Percentiles rank a stretch among this genome's conserved stretches.
Conservation (phyloP, 2,888 invertebrate genomes). For the Monochamus alternatus region DNA sequence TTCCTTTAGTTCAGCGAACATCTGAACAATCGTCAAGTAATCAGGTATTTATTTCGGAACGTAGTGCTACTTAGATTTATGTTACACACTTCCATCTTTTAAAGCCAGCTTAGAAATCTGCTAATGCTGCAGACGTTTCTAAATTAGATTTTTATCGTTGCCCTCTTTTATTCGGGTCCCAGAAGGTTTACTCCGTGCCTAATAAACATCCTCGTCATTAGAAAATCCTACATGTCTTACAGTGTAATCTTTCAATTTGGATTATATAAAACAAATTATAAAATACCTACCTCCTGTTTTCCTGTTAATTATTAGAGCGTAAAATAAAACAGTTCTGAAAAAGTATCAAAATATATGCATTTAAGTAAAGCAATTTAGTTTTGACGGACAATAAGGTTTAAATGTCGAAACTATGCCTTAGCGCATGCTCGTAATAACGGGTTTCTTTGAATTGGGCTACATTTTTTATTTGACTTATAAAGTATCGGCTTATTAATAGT, state of each 20-base stretch:
- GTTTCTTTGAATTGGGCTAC: too few relatives aligned
- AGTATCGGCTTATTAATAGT: too few relatives aligned
- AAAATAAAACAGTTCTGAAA: too few relatives aligned
- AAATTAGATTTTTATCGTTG: slow-evolving; percentile 57
- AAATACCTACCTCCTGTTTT: background rate
- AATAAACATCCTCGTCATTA: slow-evolving; percentile 15
- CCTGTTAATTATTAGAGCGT: background rate
- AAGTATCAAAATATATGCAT: too few relatives aligned
- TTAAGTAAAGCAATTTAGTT: too few relatives aligned
- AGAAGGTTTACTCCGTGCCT: background rate
- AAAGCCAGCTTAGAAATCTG: slow-evolving; percentile 51
- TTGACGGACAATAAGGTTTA: too few relatives aligned
- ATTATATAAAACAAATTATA: background rate
- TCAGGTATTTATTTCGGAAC: too few relatives aligned
- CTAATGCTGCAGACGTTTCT: slow-evolving; percentile 50
- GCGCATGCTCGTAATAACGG: too few relatives aligned
- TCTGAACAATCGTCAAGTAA: too few relatives aligned
- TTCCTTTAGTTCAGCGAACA: too few relatives aligned
- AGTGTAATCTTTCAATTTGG: background rate
- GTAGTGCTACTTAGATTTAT: background rate
- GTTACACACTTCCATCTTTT: background rate
- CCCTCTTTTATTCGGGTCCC: slow-evolving; percentile 5
- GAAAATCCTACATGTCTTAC: slow-evolving; percentile 1
- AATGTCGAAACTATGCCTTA: too few relatives aligned
- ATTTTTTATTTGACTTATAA: too few relatives aligned